Evolutionary conservation across 35 echinoderm and acorn worm species (phyloP).

Genomic region (Ophioderma brevispina): DNA sequence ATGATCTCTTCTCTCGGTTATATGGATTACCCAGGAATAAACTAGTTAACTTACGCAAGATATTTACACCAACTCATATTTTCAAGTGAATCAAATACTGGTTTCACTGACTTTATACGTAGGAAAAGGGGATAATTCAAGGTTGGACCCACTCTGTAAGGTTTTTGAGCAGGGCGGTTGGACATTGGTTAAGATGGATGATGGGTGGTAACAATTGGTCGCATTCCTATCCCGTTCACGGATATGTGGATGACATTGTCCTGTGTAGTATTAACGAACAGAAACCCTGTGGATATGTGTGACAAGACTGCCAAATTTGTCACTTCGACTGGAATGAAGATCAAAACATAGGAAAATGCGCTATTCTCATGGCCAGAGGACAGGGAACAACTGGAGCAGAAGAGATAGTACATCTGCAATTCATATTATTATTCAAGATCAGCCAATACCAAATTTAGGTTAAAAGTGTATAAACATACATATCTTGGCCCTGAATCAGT

Average conservation of each 20-base stretch:
- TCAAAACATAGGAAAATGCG: background rate
- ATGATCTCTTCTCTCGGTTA: background rate
- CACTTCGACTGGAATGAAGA: background rate
- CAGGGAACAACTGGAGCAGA: background rate
- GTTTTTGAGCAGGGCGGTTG: constrained; percentile 20
- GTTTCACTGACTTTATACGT: constrained; percentile 1
- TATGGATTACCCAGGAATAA: constrained; percentile 11
- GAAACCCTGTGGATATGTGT: background rate
- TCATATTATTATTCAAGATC: background rate
- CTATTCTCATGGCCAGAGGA: background rate
- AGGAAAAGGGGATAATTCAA: constrained; percentile 21
- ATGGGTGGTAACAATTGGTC: background rate
- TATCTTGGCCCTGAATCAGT: background rate
- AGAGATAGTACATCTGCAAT: background rate
- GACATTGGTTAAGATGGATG: constrained; percentile 22
- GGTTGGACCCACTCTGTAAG: constrained; percentile 16
- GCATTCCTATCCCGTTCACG: background rate
- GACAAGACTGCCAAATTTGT: background rate
- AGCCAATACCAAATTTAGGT: background rate
- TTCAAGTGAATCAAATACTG: constrained; percentile 20
- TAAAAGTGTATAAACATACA: background rate
- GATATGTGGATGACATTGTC: background rate
- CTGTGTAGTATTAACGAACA: background rate
- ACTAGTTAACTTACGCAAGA: background rate
- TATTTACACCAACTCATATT: constrained; percentile 26